Conservation (phyloP, 2,113 vertebrate genomes). For the Ramphastos sulfuratus region DNA sequence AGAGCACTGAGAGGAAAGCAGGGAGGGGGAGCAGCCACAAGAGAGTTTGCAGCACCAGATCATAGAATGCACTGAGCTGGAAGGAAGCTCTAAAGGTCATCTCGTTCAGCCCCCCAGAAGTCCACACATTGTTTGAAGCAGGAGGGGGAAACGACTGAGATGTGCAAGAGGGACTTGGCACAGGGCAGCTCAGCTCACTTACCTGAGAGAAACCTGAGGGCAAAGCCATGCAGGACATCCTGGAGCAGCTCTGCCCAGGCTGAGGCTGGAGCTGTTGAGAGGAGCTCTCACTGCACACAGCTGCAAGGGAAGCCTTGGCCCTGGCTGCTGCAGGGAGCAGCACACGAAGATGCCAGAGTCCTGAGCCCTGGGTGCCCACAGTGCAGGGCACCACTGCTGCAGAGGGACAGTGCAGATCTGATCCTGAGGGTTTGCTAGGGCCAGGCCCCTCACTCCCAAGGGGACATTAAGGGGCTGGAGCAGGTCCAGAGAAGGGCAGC, state of each 20-base stretch:
- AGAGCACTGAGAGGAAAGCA: neutral
- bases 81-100: too few species aligned
- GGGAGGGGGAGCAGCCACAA: neutral
- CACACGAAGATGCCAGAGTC: neutral
- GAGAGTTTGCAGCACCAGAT: rapidly evolving
- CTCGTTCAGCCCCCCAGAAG: too few species aligned
- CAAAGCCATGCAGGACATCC: neutral
- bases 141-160: too few species aligned
- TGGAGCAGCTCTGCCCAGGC: rapidly evolving
- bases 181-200: neutral
- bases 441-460: too few species aligned
- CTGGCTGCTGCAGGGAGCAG: neutral
- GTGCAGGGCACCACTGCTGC: rapidly evolving
- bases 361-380: neutral
- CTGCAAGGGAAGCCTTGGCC: neutral
- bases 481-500: too few species aligned
- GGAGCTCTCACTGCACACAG: neutral
- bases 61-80: too few species aligned
- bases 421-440: neutral
- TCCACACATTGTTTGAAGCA: too few species aligned
- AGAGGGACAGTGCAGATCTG: neutral
- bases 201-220: neutral
- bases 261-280: neutral
- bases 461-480: too few species aligned
- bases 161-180: too few species aligned